phyloP scores from a whole-genome alignment of 2,797 vertebrate genomes.

The Orientallactaga sibirica region DNA sequence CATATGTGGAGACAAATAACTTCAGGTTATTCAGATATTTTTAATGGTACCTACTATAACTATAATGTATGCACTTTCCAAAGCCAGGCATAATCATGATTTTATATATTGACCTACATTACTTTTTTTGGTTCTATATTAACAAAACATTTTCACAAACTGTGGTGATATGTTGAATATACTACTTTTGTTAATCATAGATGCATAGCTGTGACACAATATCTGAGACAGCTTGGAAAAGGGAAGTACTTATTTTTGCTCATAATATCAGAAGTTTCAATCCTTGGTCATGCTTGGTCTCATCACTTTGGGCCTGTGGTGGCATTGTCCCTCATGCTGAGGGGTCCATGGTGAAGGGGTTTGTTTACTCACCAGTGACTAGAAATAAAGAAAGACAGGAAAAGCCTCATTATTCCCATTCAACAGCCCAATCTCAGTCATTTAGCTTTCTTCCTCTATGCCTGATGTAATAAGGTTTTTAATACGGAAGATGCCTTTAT shows the following conservation, averaged over 20 bases:
- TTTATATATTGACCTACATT: background rate
- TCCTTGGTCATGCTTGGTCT: background rate
- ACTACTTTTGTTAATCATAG: background rate
- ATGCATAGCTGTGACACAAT: background rate
- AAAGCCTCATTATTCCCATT: background rate
- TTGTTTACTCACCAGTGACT: background rate
- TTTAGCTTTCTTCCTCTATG: background rate
- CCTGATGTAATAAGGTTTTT: background rate
- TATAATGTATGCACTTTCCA: background rate
- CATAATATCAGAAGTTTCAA: background rate
- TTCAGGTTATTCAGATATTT: conserved; percentile 28
- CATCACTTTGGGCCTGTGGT: background rate
- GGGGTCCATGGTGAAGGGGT: too few relatives aligned
- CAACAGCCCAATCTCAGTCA: rapidly evolving
- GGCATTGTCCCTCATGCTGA: rapidly evolving
- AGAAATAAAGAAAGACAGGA: background rate
- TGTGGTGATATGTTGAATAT: background rate
- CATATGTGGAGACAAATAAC: background rate
- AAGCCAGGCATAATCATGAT: background rate
- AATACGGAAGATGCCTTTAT: too few relatives aligned
- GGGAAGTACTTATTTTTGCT: background rate
- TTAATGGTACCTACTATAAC: background rate
- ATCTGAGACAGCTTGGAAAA: background rate
- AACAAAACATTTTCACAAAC: background rate
- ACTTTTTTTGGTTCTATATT: background rate